Evolutionary conservation across 1,140 invertebrate species (phyloP).

Genomic region (Drosophila littoralis): DNA sequence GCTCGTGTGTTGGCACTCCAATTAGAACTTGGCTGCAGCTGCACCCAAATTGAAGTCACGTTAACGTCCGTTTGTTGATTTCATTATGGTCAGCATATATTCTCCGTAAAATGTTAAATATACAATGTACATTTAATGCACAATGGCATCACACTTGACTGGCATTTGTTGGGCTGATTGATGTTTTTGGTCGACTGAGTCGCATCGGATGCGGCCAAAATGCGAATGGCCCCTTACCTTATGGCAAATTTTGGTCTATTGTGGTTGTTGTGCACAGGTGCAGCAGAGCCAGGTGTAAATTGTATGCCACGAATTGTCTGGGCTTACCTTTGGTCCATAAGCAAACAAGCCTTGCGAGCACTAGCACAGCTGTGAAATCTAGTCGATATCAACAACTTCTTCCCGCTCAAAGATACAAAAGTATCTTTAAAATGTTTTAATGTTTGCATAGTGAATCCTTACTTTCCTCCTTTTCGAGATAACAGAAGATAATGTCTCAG

Average conservation of each 20-base stretch:
- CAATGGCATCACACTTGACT: conserved; percentile 47
- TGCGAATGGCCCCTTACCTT: conserved; percentile 2
- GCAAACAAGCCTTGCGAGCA: background rate
- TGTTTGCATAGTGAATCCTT: too few species aligned
- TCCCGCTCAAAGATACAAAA: background rate
- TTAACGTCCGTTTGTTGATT: conserved; percentile 76
- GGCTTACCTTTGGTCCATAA: conserved; percentile 6
- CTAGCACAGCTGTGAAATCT: conserved; percentile 6
- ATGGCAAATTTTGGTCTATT: conserved; percentile 13
- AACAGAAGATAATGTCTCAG: too few species aligned
- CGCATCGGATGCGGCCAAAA: conserved; percentile 7
- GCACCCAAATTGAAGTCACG: conserved; percentile 78
- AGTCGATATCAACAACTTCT: background rate
- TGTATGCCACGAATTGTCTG: conserved; percentile 17
- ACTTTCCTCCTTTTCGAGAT: too few species aligned
- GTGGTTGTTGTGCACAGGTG: conserved; percentile 35
- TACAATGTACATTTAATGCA: conserved; percentile 43
- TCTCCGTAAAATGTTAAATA: conserved; percentile 23
- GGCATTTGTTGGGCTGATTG: conserved; percentile 31
- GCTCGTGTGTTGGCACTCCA: conserved; percentile 60
- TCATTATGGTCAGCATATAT: conserved; percentile 50
- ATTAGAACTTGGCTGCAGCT: conserved; percentile 62
- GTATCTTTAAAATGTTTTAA: background rate
- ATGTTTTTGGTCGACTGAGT: conserved; percentile 52
- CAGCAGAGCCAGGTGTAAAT: conserved; percentile 28